phyloP scores from a whole-genome alignment of 1,140 invertebrate species.

The Ericerus pela region DNA sequence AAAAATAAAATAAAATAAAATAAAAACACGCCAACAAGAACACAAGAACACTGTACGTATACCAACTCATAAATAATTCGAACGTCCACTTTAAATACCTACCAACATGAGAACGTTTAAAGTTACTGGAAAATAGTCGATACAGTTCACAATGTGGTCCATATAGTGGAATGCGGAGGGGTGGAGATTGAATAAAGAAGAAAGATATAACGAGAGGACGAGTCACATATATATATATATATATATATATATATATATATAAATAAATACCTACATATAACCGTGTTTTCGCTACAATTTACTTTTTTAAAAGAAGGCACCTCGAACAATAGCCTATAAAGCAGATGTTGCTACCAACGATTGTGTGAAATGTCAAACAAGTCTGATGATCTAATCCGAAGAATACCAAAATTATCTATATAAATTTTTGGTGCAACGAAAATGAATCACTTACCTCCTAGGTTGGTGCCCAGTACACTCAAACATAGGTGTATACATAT shows the following conservation, averaged over 20 bases:
- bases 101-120: background rate
- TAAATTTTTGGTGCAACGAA: no score
- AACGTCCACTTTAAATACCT: background rate
- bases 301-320: background rate
- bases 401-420: conserved; percentile 7
- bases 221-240: no score
- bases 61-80: conserved; percentile 7
- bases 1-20: no score
- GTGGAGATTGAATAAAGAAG: no score
- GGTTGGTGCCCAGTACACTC: no score
- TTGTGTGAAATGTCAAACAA: conserved; percentile 3
- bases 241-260: no score
- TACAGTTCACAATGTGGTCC: conserved; percentile 4
- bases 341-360: conserved; percentile 1
- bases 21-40: no score
- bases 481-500: no score
- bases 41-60: background rate
- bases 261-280: no score
- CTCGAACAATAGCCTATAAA: background rate
- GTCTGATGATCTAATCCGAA: conserved; percentile 4
- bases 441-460: conserved; percentile 10
- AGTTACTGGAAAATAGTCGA: background rate
- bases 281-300: conserved; percentile 3
- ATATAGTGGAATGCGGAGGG: no score
- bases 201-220: no score